Evolutionary conservation across 2,113 vertebrate genomes (phyloP).

Genomic region (Martes martes): DNA sequence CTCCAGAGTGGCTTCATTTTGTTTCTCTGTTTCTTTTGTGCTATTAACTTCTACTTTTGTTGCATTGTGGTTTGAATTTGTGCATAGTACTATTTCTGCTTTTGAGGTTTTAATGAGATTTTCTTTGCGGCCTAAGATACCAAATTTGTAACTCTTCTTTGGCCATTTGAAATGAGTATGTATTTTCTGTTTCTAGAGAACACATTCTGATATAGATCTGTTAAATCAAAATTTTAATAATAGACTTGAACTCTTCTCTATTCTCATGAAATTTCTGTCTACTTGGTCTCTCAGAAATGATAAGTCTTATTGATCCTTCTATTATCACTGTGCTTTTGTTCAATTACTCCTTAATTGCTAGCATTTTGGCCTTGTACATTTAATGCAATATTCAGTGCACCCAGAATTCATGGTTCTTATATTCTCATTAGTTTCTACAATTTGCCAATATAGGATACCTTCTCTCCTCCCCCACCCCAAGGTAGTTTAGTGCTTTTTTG

Average conservation of each 20-base stretch:
- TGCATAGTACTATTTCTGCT: slow-evolving; percentile 27
- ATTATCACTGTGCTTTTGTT: slow-evolving; percentile 3
- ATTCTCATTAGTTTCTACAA: not conserved
- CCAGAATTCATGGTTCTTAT: not conserved
- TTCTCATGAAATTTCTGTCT: slow-evolving; percentile 8
- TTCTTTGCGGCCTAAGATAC: slow-evolving; percentile 48
- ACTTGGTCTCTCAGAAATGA: not conserved
- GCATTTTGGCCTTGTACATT: not conserved
- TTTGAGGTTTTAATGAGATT: slow-evolving; percentile 56
- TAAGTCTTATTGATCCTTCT: not conserved
- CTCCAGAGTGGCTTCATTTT: slow-evolving; percentile 32
- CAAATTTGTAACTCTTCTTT: slow-evolving; percentile 44
- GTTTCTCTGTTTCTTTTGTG: slow-evolving; percentile 53
- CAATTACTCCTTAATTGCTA: slow-evolving; percentile 16
- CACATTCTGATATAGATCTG: slow-evolving; percentile 26
- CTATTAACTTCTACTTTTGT: slow-evolving; percentile 45
- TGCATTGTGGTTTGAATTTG: slow-evolving; percentile 49
- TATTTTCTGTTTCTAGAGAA: slow-evolving; percentile 43
- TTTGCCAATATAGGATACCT: not conserved
- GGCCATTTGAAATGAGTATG: slow-evolving; percentile 16
- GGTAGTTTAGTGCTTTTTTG: not conserved
- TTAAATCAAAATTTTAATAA: slow-evolving; percentile 43
- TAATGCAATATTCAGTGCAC: not conserved
- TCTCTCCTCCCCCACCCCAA: not conserved
- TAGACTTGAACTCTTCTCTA: not conserved